A percentile compares a stretch with the other conserved stretches of the same genome.
Evolutionary conservation across 2,113 vertebrate species (phyloP).

Genomic region (Cryptotis parvus): DNA sequence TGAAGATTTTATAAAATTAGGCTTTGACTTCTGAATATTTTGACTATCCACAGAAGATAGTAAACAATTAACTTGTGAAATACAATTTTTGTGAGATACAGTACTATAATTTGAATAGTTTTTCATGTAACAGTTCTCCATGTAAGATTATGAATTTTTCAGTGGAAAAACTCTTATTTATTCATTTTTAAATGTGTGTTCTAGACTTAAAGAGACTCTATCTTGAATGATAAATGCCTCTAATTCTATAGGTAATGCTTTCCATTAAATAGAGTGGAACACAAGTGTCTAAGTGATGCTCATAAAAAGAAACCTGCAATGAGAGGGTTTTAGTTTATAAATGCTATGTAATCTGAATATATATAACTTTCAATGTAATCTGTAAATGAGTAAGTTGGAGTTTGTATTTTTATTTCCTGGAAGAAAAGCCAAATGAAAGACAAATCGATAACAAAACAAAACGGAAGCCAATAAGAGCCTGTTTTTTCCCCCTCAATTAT

Average conservation of each 20-base stretch:
- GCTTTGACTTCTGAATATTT: not conserved
- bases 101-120: not conserved
- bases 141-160: not conserved
- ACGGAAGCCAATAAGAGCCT: not conserved
- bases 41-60: not conserved
- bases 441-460: not conserved
- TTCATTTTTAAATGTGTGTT: not conserved
- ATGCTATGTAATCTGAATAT: not conserved
- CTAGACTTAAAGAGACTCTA: not conserved
- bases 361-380: not conserved
- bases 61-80: not conserved
- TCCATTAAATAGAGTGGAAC: not conserved
- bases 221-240: slow-evolving; percentile 7
- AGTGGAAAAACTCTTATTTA: not conserved
- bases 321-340: not conserved
- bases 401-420: not conserved
- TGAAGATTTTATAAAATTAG: not conserved
- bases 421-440: slow-evolving; percentile 48
- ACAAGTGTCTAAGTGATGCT: slow-evolving; percentile 5
- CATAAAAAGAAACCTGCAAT: not conserved
- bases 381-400: slow-evolving; percentile 1
- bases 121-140: not conserved
- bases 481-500: not conserved
- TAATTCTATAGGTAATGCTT: not conserved
- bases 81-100: not conserved